These are phyloP conservation scores for Catotricha subobsoleta DNA, from an alignment of 2,888 invertebrate species.

Conservation along the genomic window DNA sequence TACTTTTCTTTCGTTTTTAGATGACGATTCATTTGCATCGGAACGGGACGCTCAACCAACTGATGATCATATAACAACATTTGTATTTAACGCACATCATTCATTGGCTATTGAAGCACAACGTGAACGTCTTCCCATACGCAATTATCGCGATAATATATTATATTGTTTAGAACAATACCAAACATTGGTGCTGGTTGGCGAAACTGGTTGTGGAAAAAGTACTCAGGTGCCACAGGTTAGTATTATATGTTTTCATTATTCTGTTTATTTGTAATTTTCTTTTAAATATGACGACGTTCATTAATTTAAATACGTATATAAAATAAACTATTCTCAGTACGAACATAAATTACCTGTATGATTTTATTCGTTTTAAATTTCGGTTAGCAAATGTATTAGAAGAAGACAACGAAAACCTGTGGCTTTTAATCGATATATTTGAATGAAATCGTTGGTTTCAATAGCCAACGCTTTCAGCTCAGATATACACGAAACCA, in stretches of 20 bases:
- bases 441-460: no score
- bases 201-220: slow-evolving; percentile 93
- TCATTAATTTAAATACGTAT: no score
- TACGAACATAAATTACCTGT: no score
- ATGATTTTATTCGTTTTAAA: no score
- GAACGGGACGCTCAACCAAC: slow-evolving; percentile 20
- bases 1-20: slow-evolving; percentile 2
- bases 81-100: slow-evolving; percentile 70
- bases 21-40: slow-evolving; percentile 13
- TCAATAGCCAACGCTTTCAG: no score
- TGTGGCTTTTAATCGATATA: no score
- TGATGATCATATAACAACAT: slow-evolving; percentile 33
- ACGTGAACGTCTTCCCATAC: slow-evolving; percentile 71
- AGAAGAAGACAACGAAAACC: no score
- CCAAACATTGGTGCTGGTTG: slow-evolving; percentile 73
- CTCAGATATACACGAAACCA: no score
- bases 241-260: slow-evolving; percentile 18
- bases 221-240: slow-evolving; percentile 93
- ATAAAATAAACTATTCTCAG: no score
- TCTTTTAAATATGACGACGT: no score
- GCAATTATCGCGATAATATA: slow-evolving; percentile 68
- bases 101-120: slow-evolving; percentile 71
- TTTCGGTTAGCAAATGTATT: no score
- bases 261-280: slow-evolving; percentile 5
- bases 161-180: slow-evolving; percentile 77